Base-by-base conservation (phyloP, 2,797 vertebrate species). In the Danio tinwini region DNA sequence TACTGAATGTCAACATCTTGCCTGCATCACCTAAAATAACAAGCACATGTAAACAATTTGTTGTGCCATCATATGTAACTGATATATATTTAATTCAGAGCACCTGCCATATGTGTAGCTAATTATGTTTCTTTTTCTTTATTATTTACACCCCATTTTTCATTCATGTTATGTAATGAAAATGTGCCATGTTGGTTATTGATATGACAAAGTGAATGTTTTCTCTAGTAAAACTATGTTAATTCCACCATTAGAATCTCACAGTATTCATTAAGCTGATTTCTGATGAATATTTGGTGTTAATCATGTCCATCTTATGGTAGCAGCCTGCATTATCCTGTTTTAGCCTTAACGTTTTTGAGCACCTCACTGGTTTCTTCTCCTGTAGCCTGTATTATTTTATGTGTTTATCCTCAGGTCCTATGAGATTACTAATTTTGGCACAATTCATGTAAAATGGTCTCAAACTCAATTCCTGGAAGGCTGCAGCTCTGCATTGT, bases 291-390 rank as follows among this genome's bases (percentile, higher is more conserved):
- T 59, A 49, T 59, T 44, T 62, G 9, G n/a, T 53, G 59, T 78
- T 2, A 29, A 69, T 85, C 81, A 40, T 56, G 29, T 44, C 52
- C 62, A 8, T 80, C 53, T 37, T 59, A 72, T 16, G 42, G 74
- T 82, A 82, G 74, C 56, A 78, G 50, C 78, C 80, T 61, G 49
- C 68, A 72, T 82, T 74, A 37, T 55, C 78, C 53, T 77, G 73
- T 82, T 68, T 87, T 84, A 88, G 90, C 90, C 88, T 91, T 90
- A 87, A 19, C 49, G 21, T 80, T 88, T 78, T 83, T 12, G 7
- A 88, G 77, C 85, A 85, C 52, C 49, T 87, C 81, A 78, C 71
- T 72, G 82, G 84, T 85, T 88, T 84, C 82, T 67, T 82, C 64
- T 71, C 61, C 67, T 85, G 74, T 83, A 86, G 85, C 81, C 7